Conservation (phyloP, 2,113 vertebrate genomes). For the Gracilinanus agilis region DNA sequence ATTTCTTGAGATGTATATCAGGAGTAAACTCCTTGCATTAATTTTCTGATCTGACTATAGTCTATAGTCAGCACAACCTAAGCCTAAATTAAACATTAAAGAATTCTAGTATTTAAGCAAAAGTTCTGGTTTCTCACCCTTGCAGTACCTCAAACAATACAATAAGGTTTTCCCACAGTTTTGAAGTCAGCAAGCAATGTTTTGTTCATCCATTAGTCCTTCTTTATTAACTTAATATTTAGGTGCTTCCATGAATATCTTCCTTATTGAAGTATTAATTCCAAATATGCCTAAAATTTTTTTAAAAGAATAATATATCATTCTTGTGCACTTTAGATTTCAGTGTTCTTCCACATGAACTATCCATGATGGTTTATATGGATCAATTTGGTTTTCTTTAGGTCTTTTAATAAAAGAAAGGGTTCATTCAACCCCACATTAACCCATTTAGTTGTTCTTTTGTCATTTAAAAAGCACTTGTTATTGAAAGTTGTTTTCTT, state of each 20-base stretch:
- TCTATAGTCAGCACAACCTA: neutral
- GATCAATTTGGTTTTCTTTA: constrained; percentile 7
- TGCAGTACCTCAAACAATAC: neutral
- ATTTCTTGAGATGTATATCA: neutral
- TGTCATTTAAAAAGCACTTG: constrained; percentile 26
- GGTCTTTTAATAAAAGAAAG: neutral
- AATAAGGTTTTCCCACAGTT: neutral
- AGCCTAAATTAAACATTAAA: neutral
- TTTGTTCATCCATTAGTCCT: neutral
- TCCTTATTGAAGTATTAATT: constrained; percentile 17
- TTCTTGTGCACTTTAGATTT: neutral
- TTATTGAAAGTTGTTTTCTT: constrained; percentile 67
- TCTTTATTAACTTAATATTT: constrained; percentile 26
- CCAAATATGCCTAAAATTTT: neutral
- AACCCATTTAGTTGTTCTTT: neutral
- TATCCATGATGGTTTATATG: neutral
- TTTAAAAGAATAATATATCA: constrained; percentile 18
- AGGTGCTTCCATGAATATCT: neutral
- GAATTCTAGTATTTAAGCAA: neutral
- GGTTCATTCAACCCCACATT: constrained; percentile 23
- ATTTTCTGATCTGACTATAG: neutral
- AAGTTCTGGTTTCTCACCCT: neutral
- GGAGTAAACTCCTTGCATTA: neutral
- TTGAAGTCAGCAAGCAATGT: neutral
- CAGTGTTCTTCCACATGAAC: neutral